Conservation (phyloP, 2,888 invertebrate genomes). For the Mimachlamys varia region DNA sequence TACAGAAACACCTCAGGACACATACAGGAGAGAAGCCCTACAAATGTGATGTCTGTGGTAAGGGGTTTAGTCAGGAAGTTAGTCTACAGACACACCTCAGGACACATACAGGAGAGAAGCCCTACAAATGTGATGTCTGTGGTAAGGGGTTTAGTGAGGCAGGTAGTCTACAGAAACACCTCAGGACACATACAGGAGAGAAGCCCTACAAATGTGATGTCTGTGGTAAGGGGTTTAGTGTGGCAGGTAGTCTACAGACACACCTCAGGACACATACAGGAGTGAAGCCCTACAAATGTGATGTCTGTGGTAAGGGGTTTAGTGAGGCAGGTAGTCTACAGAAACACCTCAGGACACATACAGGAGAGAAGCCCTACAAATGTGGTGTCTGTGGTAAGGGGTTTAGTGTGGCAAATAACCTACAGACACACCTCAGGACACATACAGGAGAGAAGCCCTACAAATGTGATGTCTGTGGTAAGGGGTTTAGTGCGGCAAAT, state of each 20-base stretch:
- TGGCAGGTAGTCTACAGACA: too few species aligned
- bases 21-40: constrained; percentile 41
- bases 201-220: too few species aligned
- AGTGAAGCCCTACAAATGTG: constrained; percentile 32
- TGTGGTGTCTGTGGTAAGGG: constrained; percentile 41
- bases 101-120: constrained; percentile 38
- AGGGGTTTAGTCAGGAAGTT: constrained; percentile 40
- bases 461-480: constrained; percentile 42
- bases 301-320: constrained; percentile 37
- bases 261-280: too few species aligned
- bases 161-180: neutral
- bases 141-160: constrained; percentile 32
- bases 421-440: constrained; percentile 37
- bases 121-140: constrained; percentile 39
- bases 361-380: constrained; percentile 41
- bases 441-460: constrained; percentile 41
- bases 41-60: constrained; percentile 42
- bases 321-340: neutral
- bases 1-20: constrained; percentile 37
- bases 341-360: constrained; percentile 43
- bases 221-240: too few species aligned
- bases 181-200: too few species aligned
- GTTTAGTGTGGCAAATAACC: constrained; percentile 36
- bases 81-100: constrained; percentile 35
- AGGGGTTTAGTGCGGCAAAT: constrained; percentile 37